Conservation (phyloP, 2,113 vertebrate species). For the Solea solea region DNA sequence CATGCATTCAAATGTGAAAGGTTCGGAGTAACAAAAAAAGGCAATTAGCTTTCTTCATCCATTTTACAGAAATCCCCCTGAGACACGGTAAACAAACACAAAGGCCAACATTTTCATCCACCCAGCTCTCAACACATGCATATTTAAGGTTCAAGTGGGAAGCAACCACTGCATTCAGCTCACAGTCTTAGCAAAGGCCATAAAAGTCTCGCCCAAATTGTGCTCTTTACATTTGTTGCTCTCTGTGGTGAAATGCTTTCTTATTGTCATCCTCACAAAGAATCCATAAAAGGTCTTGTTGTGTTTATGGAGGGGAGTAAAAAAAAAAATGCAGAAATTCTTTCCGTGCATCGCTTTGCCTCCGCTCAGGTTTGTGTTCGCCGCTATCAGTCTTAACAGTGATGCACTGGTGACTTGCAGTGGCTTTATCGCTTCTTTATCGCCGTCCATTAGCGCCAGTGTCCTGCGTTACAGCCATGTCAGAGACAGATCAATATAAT, state of each 20-base stretch:
- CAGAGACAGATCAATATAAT: slow-evolving; percentile 68
- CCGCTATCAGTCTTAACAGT: slow-evolving; percentile 36
- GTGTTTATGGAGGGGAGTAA: slow-evolving; percentile 37
- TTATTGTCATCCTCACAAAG: slow-evolving; percentile 39
- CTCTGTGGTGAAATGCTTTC: slow-evolving; percentile 38
- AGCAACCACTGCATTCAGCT: slow-evolving; percentile 34
- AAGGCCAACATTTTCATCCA: slow-evolving; percentile 36
- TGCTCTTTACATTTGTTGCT: slow-evolving; percentile 51
- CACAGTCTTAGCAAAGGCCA: slow-evolving; percentile 30
- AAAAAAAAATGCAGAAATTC: slow-evolving; percentile 26
- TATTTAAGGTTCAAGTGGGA: slow-evolving; percentile 63
- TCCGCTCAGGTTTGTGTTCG: slow-evolving; percentile 8
- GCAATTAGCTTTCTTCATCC: slow-evolving; percentile 73
- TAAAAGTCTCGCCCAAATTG: slow-evolving; percentile 39
- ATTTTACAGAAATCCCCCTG: slow-evolving; percentile 65
- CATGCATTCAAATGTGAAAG: slow-evolving; percentile 73
- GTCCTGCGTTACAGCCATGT: slow-evolving; percentile 67
- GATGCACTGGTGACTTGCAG: slow-evolving; percentile 51
- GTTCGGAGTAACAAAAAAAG: slow-evolving; percentile 69
- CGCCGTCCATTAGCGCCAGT: slow-evolving; percentile 63
- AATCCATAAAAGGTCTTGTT: slow-evolving; percentile 45
- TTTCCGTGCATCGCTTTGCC: slow-evolving; percentile 29
- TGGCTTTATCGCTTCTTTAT: slow-evolving; percentile 70
- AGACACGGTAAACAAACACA: slow-evolving; percentile 75
- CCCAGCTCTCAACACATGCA: slow-evolving; percentile 55